A percentile compares a stretch with the other conserved stretches of the same genome.
Evolutionary conservation across 2,888 invertebrate species (phyloP).

Genomic region (Leucophenga maculata): DNA sequence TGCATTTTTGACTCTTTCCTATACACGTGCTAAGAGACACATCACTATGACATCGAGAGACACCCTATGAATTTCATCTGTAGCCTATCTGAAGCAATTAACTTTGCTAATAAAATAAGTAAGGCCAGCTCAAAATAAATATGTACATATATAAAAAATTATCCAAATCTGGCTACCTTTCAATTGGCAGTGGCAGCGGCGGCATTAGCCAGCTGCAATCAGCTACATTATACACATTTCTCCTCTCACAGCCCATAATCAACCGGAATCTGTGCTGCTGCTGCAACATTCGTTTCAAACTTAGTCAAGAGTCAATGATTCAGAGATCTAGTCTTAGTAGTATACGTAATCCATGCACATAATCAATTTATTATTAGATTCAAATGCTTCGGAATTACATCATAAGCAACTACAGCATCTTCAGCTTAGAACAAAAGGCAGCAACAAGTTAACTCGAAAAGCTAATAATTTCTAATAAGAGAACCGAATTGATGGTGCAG

Average conservation of each 20-base stretch:
- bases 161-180: constrained; percentile 14
- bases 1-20: too few species aligned
- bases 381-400: constrained; percentile 12
- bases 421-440: neutral
- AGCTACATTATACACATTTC: neutral
- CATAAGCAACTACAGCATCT: neutral
- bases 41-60: too few species aligned
- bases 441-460: neutral
- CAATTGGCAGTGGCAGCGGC: too few species aligned
- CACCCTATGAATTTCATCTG: neutral
- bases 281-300: neutral
- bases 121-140: neutral
- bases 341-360: neutral
- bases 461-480: constrained; percentile 49
- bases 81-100: constrained; percentile 2
- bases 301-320: neutral
- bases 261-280: neutral
- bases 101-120: constrained; percentile 19
- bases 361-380: constrained; percentile 19
- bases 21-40: too few species aligned
- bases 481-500: constrained; percentile 26
- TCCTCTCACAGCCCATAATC: too few species aligned
- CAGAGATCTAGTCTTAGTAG: neutral
- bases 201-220: neutral
- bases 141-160: constrained; percentile 14